phyloP scores from a whole-genome alignment of 2,113 vertebrate genomes.

The Hemiscyllium ocellatum region DNA sequence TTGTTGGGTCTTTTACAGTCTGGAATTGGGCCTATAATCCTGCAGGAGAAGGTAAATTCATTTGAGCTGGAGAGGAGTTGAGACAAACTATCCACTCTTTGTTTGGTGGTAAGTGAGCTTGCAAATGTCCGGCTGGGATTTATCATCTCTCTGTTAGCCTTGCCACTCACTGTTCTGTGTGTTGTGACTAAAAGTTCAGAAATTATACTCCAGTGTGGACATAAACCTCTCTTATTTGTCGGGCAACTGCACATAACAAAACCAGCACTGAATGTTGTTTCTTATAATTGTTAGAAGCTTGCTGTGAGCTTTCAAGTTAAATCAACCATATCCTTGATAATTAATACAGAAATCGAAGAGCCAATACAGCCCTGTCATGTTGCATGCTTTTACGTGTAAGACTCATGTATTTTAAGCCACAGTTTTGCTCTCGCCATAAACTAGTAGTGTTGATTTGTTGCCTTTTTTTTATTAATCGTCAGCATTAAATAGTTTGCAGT shows the following conservation, averaged over 20 bases:
- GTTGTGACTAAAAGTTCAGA: background rate
- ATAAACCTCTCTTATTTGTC: background rate
- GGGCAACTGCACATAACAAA: background rate
- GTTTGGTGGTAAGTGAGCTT: background rate
- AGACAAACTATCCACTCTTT: background rate
- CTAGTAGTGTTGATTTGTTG: background rate
- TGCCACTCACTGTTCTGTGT: background rate
- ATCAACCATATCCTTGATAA: background rate
- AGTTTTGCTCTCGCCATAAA: background rate
- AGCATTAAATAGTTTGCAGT: background rate
- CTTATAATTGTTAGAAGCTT: background rate
- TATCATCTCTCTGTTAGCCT: background rate
- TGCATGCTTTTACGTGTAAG: background rate
- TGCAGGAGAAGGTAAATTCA: background rate
- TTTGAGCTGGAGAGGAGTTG: background rate
- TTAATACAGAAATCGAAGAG: background rate
- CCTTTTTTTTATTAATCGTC: background rate
- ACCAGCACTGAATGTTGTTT: background rate
- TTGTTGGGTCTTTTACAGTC: background rate
- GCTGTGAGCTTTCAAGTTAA: constrained; percentile 4
- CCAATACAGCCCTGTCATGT: background rate
- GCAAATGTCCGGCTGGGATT: background rate
- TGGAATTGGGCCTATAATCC: background rate
- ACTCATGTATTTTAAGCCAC: background rate
- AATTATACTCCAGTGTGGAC: background rate